Evolutionary conservation across 2,113 vertebrate genomes (phyloP), one percentile per base, ranked within the genome.

Genomic region (Cebus imitator): DNA sequence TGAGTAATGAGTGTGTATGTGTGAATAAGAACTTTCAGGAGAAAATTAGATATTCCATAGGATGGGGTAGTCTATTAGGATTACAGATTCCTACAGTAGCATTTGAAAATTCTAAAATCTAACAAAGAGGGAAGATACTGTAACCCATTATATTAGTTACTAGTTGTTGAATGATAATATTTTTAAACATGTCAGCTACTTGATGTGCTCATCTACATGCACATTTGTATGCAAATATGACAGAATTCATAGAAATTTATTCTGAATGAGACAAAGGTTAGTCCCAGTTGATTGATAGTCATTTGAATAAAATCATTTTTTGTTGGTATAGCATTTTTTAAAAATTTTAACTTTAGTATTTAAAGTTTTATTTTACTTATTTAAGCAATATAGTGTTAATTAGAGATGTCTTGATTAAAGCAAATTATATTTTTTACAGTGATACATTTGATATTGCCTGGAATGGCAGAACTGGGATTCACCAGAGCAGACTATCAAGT

Each of bases 401-500:
- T 93, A 87, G 14, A 58, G 30, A 40, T 55, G 68, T 82, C 75
- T 73, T 55, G 73, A 30, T 92, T 85, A 66, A 92, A 90, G 37
- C 2, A 95, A 70, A 81, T 52, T 92, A 1, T 86, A 40, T 97
- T 79, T 97, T 90, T 96, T 91, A 9, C 97, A 99, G 99, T 12
- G 98, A 99, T 93, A 97, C 98, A 85, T 99, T 98, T 6, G 98
- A 98, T 0, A 98, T 99, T 12, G 96, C 99, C 97, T 99, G 99
- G 99, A 99, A 99, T 35, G 98, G 99, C 21, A 99, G 99, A 27
- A 97, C 98, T 93, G 99, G 99, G 18, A 91, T 99, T 98, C 98
- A 99, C 86, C 99, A 98, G 96, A 98, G 96, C 96, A 98, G 98
- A 61, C 96, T 99, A 6, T 50, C 99, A 37, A 98, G 98, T 92